Evolutionary conservation across 2,797 vertebrate species (phyloP), one percentile per base, ranked within the genome.

Genomic region (Buphagus erythrorhynchus): DNA sequence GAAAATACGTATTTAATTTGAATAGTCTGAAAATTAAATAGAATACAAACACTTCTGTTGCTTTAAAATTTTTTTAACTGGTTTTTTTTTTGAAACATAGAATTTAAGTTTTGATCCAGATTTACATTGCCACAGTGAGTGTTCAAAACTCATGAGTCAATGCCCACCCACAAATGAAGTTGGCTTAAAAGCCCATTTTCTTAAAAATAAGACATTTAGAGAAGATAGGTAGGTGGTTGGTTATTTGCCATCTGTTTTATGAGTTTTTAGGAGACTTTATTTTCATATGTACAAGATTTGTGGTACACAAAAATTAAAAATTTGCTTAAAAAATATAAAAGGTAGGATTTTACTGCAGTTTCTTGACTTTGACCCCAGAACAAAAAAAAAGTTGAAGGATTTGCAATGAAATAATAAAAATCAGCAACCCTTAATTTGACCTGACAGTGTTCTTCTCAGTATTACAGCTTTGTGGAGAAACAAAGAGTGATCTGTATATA

Each of bases 131-230:
- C 73, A 91, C 72, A 68, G 46, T 91, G 73, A 90, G 36, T 45
- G 58, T 93, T 93, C 75, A 88, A 90, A 94, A 96, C 66, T 91
- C 72, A 52, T 95, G 93, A 95, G 91, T 96, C 95, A 96, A 43
- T 96, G 65, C 78, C 85, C 95, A 88, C 96, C 88, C 94, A 97
- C 95, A 94, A 89, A 77, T 45, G 35, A 77, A 95, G 48, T 54
- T 91, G 89, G 43, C 75, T 96, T 92, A 80, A 91, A 93, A 96
- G 76, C 75, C 75, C 51, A 72, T 91, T 92, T 96, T 93, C 92
- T 93, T 96, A 94, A 96, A 96, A 97, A 95, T 88, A 95, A 97
- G 92, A 87, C 84, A 87, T 94, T 94, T 92, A 46, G 82, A 91
- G 58, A 95, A 57, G 73, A 88, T 91, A 77, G 61, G 95, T 96